Evolutionary conservation across 2,797 vertebrate species (phyloP).

Genomic region (Danio aesculapii): DNA sequence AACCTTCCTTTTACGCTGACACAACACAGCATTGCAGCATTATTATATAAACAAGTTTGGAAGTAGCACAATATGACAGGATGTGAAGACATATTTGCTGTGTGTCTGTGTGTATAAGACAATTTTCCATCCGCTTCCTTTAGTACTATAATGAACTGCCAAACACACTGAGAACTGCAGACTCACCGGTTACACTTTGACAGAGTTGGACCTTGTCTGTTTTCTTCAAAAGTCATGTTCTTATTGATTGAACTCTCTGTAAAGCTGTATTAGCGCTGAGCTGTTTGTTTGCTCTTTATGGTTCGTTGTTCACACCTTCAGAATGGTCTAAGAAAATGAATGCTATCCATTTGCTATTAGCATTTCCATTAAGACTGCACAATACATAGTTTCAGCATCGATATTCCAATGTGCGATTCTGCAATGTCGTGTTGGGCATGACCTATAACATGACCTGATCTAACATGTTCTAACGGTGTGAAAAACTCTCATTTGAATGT

Average conservation of each 20-base stretch:
- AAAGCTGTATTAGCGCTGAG: constrained; percentile 43
- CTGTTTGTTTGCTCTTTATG: neutral
- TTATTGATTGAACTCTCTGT: constrained; percentile 5
- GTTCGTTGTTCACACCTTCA: neutral
- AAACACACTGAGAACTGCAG: constrained; percentile 6
- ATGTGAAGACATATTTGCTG: neutral
- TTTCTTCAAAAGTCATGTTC: neutral
- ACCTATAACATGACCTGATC: too few relatives aligned
- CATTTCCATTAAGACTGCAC: neutral
- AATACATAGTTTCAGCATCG: too few relatives aligned
- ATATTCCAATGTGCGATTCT: too few relatives aligned
- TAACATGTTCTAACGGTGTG: too few relatives aligned
- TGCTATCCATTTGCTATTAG: neutral
- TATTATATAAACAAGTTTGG: neutral
- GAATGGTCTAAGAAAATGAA: neutral
- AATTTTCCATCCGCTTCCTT: constrained; percentile 3
- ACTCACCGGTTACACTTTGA: constrained; percentile 36
- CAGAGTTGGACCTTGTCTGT: constrained; percentile 17
- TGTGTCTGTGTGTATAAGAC: constrained; percentile 2
- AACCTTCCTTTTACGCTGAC: constrained; percentile 21
- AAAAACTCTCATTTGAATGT: too few relatives aligned
- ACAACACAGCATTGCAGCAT: neutral
- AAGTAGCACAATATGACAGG: neutral
- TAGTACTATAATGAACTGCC: constrained; percentile 4
- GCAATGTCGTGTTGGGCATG: too few relatives aligned